A percentile compares a stretch with the other conserved stretches of the same genome.
Conservation (phyloP, 2,113 vertebrate species). For the Patagioenas fasciata region DNA sequence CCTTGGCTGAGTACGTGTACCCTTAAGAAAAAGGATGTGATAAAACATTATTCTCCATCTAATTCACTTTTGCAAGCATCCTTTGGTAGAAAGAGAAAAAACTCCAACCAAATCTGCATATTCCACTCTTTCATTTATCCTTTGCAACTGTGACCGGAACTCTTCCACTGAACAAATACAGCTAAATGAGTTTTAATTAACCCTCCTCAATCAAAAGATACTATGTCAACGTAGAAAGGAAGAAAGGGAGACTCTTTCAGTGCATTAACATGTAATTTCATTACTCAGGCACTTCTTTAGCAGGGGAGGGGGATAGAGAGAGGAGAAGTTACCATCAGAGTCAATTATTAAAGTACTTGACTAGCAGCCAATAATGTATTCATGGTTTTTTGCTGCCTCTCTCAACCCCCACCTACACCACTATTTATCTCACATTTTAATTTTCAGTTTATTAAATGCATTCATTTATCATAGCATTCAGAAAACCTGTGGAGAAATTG, state of each 20-base stretch:
- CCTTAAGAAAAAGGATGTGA: background rate
- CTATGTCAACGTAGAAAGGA: conserved; percentile 59
- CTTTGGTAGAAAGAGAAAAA: background rate
- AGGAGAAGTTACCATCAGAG: conserved; percentile 51
- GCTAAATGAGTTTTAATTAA: conserved; percentile 78
- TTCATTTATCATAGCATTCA: conserved; percentile 68
- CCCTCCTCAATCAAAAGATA: conserved; percentile 74
- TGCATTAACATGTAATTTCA: conserved; percentile 69
- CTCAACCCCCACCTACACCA: conserved; percentile 46
- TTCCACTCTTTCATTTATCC: conserved; percentile 14
- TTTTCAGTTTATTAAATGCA: conserved; percentile 82
- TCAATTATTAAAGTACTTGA: conserved; percentile 68
- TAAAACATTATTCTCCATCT: background rate
- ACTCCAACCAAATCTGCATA: conserved; percentile 5
- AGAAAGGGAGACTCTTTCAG: conserved; percentile 33
- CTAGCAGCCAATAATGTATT: conserved; percentile 70
- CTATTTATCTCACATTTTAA: conserved; percentile 82
- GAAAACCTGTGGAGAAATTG: conserved; percentile 50
- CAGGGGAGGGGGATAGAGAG: background rate
- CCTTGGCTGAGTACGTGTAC: background rate
- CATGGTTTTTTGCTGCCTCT: conserved; percentile 46
- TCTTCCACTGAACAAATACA: conserved; percentile 60
- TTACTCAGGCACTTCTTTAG: conserved; percentile 72
- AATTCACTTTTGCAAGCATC: background rate
- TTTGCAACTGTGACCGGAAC: background rate